Percentiles rank a stretch among this genome's conserved stretches.
These are phyloP conservation scores for Takifugu flavidus DNA, from an alignment of 2,113 vertebrate genomes.

Conservation along the genomic window DNA sequence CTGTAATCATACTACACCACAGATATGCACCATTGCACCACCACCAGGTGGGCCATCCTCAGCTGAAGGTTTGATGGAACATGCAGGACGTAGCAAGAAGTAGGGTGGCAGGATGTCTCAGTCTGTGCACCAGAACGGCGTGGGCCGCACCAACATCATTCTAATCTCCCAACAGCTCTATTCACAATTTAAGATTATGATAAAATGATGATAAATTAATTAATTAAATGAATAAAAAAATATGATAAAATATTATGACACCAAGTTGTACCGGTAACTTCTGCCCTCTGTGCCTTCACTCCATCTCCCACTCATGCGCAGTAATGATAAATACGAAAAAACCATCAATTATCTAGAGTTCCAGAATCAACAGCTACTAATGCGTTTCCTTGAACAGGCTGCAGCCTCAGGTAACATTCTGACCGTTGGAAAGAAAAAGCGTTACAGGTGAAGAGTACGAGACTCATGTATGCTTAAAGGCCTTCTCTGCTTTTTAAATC, in stretches of 20 bases:
- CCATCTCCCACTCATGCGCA: neutral
- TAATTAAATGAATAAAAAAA: neutral
- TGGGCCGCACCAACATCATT: slow-evolving; percentile 66
- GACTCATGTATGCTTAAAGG: too few relatives aligned
- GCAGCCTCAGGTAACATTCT: neutral
- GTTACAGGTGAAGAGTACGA: too few relatives aligned
- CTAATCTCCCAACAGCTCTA: slow-evolving; percentile 47
- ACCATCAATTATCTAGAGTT: slow-evolving; percentile 1
- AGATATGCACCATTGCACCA: too few relatives aligned
- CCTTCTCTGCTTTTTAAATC: too few relatives aligned
- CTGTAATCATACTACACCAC: too few relatives aligned
- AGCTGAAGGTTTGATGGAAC: too few relatives aligned
- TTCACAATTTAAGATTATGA: slow-evolving; percentile 56
- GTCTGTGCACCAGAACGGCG: slow-evolving; percentile 29
- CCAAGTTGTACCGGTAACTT: too few relatives aligned
- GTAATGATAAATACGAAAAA: slow-evolving; percentile 32
- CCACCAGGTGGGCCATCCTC: too few relatives aligned
- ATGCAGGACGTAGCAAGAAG: too few relatives aligned
- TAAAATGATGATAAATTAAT: slow-evolving; percentile 2
- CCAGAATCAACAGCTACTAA: slow-evolving; percentile 13
- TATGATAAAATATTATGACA: neutral
- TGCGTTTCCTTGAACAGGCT: neutral
- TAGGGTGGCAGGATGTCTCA: neutral
- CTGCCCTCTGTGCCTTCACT: too few relatives aligned
- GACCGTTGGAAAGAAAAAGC: too few relatives aligned